Percentiles rank a stretch among this genome's conserved stretches.
phyloP scores from a whole-genome alignment of 1,140 invertebrate species.

The Drosophila rhopaloa region DNA sequence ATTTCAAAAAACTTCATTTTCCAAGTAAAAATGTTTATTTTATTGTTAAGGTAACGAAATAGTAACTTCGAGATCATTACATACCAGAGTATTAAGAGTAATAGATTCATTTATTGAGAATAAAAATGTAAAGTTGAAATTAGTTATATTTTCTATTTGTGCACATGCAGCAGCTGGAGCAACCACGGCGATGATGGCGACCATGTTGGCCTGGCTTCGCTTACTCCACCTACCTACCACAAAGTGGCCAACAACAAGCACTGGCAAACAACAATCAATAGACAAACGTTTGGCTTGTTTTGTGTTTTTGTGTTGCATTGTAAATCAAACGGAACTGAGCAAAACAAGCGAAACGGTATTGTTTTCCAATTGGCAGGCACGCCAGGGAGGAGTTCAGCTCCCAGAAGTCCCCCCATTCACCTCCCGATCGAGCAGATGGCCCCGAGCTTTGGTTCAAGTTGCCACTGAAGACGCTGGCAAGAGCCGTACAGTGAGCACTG shows the following conservation, averaged over 20 bases:
- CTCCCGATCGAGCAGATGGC: conserved; percentile 67
- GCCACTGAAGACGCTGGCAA: conserved; percentile 73
- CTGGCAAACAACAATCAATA: conserved; percentile 74
- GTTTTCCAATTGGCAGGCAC: conserved; percentile 74
- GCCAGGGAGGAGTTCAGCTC: conserved; percentile 62
- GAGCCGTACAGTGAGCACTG: conserved; percentile 40
- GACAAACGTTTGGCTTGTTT: conserved; percentile 66
- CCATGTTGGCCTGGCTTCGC: conserved; percentile 64
- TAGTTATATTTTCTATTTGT: neutral
- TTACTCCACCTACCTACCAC: conserved; percentile 78
- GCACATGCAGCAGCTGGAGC: conserved; percentile 1
- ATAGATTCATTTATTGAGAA: neutral
- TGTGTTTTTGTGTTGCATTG: conserved; percentile 61
- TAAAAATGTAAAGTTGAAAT: neutral
- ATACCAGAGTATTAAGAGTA: no score
- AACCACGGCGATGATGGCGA: conserved; percentile 71
- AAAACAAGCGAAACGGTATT: conserved; percentile 80
- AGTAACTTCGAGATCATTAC: no score
- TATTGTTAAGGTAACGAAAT: no score
- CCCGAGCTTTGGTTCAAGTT: conserved; percentile 69
- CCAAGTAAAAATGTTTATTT: no score
- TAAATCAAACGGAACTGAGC: conserved; percentile 79
- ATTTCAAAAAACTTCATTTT: no score
- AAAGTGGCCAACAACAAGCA: conserved; percentile 61
- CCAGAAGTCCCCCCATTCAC: conserved; percentile 7